Conservation (phyloP, 2,113 vertebrate species). For the Psilopogon haemacephalus region DNA sequence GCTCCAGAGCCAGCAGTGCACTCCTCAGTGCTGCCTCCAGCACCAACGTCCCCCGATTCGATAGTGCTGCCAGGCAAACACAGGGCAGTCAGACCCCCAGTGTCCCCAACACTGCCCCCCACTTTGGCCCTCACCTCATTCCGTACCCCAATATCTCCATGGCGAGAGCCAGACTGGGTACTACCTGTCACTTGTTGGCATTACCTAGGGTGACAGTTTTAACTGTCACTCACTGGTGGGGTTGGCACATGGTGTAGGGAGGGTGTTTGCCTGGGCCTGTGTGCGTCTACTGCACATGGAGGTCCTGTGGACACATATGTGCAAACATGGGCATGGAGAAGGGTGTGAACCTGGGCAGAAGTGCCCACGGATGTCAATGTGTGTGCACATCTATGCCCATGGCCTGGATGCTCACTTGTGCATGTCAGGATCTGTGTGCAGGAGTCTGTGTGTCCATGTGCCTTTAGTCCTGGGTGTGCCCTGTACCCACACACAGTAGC, state of each 20-base stretch:
- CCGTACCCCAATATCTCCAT: fast-evolving
- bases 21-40: slow-evolving; percentile 83
- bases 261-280: not conserved
- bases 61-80: slow-evolving; percentile 73
- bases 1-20: slow-evolving; percentile 80
- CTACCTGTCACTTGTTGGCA: not conserved
- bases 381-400: not conserved
- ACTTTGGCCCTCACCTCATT: fast-evolving
- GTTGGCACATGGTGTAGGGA: not conserved
- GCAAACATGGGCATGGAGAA: not conserved
- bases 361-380: fast-evolving
- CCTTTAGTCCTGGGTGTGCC: not conserved
- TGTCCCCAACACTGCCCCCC: not conserved
- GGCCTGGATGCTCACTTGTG: not conserved
- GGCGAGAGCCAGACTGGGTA: not conserved
- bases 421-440: not conserved
- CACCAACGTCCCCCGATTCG: slow-evolving; percentile 84
- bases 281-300: not conserved
- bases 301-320: not conserved
- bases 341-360: not conserved
- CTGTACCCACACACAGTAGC: not conserved
- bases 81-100: not conserved
- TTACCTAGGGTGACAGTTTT: not conserved
- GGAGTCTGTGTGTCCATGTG: fast-evolving
- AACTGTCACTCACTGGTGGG: not conserved